A percentile compares a stretch with the other conserved stretches of the same genome.
Conservation (phyloP, 2,797 vertebrate species). For the Atherinosoma microstoma region DNA sequence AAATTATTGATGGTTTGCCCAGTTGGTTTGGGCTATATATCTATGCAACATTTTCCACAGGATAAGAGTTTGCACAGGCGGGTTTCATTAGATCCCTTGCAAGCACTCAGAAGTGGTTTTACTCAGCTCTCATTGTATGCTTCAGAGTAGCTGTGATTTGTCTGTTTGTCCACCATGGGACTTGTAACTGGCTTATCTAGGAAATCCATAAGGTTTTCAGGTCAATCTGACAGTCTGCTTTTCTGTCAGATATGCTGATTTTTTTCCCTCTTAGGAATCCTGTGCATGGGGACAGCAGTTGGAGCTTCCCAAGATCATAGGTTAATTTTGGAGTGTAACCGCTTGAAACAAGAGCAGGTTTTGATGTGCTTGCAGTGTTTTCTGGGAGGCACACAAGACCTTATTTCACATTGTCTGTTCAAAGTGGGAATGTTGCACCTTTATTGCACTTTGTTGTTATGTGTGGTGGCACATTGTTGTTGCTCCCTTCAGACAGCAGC, state of each 20-base stretch:
- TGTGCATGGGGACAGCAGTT: conserved; percentile 16
- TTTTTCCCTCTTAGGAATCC: conserved; percentile 15
- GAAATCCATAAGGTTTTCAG: conserved; percentile 40
- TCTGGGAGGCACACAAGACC: too few relatives aligned
- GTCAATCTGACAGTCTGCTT: conserved; percentile 25
- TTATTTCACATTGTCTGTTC: neutral
- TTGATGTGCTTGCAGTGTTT: neutral
- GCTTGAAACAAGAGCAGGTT: conserved; percentile 2
- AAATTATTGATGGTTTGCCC: conserved; percentile 64
- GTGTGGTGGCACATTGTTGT: neutral
- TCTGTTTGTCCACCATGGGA: conserved; percentile 25
- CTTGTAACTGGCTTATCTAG: conserved; percentile 53
- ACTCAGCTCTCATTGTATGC: conserved; percentile 10
- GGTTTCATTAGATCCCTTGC: conserved; percentile 40
- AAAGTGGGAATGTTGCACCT: neutral
- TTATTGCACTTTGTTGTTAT: neutral
- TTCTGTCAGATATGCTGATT: conserved; percentile 20
- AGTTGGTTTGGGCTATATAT: conserved; percentile 24
- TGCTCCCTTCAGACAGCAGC: neutral
- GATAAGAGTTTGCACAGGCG: conserved; percentile 19
- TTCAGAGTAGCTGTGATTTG: conserved; percentile 38
- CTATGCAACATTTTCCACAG: conserved; percentile 37
- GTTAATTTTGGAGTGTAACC: neutral
- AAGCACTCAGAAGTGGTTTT: conserved; percentile 26
- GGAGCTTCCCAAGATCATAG: conserved; percentile 19